Evolutionary conservation across 1,140 invertebrate species (phyloP).

Genomic region (Proctacanthus coquilletti): DNA sequence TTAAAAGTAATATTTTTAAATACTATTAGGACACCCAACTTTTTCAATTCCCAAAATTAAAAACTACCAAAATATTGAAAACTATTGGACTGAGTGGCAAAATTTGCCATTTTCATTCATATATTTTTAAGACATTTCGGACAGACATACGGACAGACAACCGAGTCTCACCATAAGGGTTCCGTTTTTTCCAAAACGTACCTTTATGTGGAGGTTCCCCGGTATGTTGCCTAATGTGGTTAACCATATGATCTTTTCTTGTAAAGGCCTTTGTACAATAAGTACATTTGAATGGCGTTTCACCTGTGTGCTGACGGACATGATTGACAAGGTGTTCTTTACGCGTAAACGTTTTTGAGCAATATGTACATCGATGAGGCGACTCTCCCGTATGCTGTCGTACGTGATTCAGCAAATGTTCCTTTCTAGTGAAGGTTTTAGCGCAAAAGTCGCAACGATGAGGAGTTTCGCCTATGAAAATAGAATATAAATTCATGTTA

Average conservation of each 20-base stretch:
- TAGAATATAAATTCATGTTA: too few relatives aligned
- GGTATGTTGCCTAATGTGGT: conserved; percentile 75
- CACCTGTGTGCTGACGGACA: conserved; percentile 65
- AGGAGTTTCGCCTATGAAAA: conserved; percentile 76
- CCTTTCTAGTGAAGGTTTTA: conserved; percentile 68
- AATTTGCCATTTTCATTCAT: too few relatives aligned
- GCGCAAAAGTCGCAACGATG: conserved; percentile 71
- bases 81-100: too few relatives aligned
- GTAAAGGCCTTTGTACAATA: conserved; percentile 78
- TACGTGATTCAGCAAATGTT: conserved; percentile 68
- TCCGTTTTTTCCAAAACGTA: conserved; percentile 62
- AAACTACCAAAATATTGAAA: too few relatives aligned
- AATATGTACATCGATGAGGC: conserved; percentile 41
- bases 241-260: conserved; percentile 56
- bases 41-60: too few relatives aligned
- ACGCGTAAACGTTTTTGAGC: conserved; percentile 54
- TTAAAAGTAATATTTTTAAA: too few relatives aligned
- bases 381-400: conserved; percentile 58
- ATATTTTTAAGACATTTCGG: too few relatives aligned
- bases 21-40: too few relatives aligned
- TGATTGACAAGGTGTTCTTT: conserved; percentile 70
- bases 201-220: conserved; percentile 66
- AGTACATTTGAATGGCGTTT: conserved; percentile 70
- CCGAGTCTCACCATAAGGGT: too few relatives aligned
- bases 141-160: too few relatives aligned